A percentile compares a stretch with the other conserved stretches of the same genome.
phyloP scores from a whole-genome alignment of 1,140 invertebrate genomes.

The Hesperophylax magnus region DNA sequence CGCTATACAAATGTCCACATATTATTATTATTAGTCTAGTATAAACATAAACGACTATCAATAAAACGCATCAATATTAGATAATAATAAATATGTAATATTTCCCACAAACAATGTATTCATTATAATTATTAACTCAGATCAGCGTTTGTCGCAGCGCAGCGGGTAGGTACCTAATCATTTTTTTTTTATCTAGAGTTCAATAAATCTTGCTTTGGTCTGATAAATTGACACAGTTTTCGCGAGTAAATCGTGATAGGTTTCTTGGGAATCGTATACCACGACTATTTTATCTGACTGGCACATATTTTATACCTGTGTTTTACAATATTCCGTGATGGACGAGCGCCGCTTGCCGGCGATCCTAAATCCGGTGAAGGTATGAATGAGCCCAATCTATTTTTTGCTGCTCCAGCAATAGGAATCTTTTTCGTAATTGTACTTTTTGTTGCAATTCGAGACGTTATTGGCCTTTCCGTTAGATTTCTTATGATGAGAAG shows the following conservation, averaged over 20 bases:
- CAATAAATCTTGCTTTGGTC: constrained; percentile 4
- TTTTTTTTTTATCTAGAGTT: too few species aligned
- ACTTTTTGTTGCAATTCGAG: not conserved
- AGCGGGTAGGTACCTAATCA: too few species aligned
- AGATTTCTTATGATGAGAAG: not conserved
- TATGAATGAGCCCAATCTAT: constrained; percentile 36
- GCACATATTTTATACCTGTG: not conserved
- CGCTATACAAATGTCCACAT: too few species aligned
- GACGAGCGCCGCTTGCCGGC: not conserved
- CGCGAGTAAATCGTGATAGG: constrained; percentile 18
- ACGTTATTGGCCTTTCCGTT: not conserved
- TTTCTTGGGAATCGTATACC: not conserved
- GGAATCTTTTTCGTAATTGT: not conserved
- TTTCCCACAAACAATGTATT: too few species aligned
- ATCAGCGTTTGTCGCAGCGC: too few species aligned
- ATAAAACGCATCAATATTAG: too few species aligned
- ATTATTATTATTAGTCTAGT: too few species aligned
- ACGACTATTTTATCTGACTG: not conserved
- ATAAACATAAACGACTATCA: too few species aligned
- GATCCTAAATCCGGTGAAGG: not conserved
- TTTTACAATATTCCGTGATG: constrained; percentile 4
- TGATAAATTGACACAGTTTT: constrained; percentile 29
- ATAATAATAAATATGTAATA: too few species aligned
- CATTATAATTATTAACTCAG: too few species aligned
- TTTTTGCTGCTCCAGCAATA: constrained; percentile 14